Conservation (phyloP, 2,797 vertebrate species). For the Oreonectes daqikongensis region DNA sequence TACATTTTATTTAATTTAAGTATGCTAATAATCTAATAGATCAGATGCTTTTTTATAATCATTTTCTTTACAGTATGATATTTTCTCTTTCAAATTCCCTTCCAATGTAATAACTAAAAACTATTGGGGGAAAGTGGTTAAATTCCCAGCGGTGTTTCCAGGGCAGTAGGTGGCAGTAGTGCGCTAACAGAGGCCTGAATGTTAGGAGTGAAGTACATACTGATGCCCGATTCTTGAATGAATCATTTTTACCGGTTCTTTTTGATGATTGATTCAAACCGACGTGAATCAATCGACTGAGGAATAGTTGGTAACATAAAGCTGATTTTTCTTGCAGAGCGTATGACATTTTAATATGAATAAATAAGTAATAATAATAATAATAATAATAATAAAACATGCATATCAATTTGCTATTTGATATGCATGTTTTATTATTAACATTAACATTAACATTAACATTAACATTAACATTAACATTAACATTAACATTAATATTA, state of each 20-base stretch:
- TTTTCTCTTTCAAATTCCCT: too few species aligned
- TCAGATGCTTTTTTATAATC: too few species aligned
- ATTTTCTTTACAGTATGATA: not conserved
- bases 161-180: constrained; percentile 16
- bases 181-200: not conserved
- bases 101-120: too few species aligned
- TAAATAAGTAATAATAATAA: too few species aligned
- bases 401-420: too few species aligned
- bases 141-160: not conserved
- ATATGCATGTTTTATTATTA: too few species aligned
- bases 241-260: constrained; percentile 4
- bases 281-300: not conserved
- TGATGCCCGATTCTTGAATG: not conserved
- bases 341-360: too few species aligned
- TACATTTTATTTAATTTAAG: not conserved
- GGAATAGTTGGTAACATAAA: not conserved
- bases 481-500: too few species aligned
- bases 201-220: not conserved
- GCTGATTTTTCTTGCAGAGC: not conserved
- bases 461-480: too few species aligned
- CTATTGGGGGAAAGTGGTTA: too few species aligned
- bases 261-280: not conserved
- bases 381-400: too few species aligned
- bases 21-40: not conserved
- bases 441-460: too few species aligned